Percentiles rank a stretch among this genome's conserved stretches.
These are phyloP conservation scores for Carcina quercana DNA, from an alignment of 2,888 invertebrate genomes.

Conservation along the genomic window DNA sequence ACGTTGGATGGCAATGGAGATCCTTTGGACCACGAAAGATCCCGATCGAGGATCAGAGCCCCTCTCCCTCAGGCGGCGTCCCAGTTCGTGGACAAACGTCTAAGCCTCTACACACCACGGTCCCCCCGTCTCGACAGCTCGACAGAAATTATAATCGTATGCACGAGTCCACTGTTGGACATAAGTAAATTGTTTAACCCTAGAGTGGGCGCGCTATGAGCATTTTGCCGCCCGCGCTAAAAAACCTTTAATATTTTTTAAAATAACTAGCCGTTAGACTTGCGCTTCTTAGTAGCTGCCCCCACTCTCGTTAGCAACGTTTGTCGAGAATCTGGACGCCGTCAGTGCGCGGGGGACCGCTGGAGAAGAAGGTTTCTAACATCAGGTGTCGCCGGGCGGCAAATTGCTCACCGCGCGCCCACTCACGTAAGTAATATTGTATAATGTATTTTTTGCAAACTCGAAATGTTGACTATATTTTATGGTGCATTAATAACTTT, in stretches of 20 bases:
- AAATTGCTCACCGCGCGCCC: too few species aligned
- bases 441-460: slow-evolving; percentile 8
- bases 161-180: too few species aligned
- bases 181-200: too few species aligned
- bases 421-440: slow-evolving; percentile 10
- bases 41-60: too few species aligned
- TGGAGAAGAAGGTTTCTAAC: slow-evolving; percentile 3
- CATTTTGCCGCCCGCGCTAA: not conserved
- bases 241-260: not conserved
- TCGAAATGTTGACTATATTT: slow-evolving; percentile 11
- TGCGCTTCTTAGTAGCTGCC: not conserved
- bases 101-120: too few species aligned
- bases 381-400: too few species aligned
- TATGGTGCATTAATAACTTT: slow-evolving; percentile 7
- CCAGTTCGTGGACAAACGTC: too few species aligned
- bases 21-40: too few species aligned
- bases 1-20: too few species aligned
- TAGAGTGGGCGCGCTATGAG: slow-evolving; percentile 1
- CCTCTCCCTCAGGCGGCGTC: too few species aligned
- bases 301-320: slow-evolving; percentile 1
- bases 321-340: slow-evolving; percentile 1
- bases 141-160: too few species aligned
- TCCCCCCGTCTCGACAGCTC: too few species aligned
- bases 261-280: not conserved
- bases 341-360: slow-evolving; percentile 7